Conservation (phyloP, 2,113 vertebrate genomes). For the Mohoua ochrocephala region DNA sequence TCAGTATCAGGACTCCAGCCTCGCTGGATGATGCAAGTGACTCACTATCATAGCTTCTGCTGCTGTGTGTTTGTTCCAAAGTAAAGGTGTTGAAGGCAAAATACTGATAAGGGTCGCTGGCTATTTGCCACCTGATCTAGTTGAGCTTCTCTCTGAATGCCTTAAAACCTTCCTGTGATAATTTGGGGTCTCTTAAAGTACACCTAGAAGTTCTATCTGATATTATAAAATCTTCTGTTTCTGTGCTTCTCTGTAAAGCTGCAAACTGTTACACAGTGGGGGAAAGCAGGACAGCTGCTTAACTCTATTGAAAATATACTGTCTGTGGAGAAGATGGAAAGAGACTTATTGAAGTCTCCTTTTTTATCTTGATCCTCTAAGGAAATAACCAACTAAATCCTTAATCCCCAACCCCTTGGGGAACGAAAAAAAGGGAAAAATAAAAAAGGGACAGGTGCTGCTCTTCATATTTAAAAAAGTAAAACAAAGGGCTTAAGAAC, state of each 20-base stretch:
- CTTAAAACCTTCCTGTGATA: background rate
- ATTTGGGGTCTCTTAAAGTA: background rate
- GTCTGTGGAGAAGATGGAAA: background rate
- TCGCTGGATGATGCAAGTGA: background rate
- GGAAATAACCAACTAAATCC: conserved; percentile 54
- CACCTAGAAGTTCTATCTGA: background rate
- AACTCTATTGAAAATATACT: conserved; percentile 23
- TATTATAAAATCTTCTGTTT: background rate
- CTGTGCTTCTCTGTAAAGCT: background rate
- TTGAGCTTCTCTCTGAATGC: background rate
- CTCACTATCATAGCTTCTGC: background rate
- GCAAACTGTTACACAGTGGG: background rate
- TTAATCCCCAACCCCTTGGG: background rate
- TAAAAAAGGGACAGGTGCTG: background rate
- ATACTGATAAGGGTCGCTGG: background rate
- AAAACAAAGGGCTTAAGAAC: background rate
- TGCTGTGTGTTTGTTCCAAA: background rate
- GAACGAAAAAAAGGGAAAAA: fast-evolving
- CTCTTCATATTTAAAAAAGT: background rate
- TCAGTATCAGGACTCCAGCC: background rate
- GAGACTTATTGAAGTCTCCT: background rate
- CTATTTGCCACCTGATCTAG: background rate
- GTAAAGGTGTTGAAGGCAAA: background rate
- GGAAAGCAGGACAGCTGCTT: conserved; percentile 2
- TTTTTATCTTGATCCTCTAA: conserved; percentile 37